A percentile compares a stretch with the other conserved stretches of the same genome.
Evolutionary conservation across 2,797 vertebrate genomes (phyloP).

Genomic region (Malurus splendens): DNA sequence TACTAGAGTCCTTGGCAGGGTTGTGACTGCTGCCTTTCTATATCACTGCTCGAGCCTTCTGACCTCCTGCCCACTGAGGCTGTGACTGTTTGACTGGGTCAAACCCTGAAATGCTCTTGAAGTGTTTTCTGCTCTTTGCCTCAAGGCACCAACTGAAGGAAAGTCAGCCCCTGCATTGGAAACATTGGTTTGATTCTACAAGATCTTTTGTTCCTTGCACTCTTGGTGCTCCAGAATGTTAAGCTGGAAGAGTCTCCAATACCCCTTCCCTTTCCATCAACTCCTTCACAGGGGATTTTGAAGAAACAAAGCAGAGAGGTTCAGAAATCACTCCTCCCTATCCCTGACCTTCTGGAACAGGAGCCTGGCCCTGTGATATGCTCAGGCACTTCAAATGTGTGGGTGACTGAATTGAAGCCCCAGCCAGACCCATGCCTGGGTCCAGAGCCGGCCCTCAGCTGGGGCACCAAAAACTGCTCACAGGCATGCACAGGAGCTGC

Average conservation of each 20-base stretch:
- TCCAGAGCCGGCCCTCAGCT: not conserved
- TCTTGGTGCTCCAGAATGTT: not conserved
- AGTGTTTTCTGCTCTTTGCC: not conserved
- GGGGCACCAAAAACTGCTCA: not conserved
- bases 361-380: not conserved
- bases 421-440: not conserved
- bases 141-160: not conserved
- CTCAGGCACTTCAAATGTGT: not conserved
- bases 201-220: not conserved
- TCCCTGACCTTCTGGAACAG: not conserved
- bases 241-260: not conserved
- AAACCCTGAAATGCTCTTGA: not conserved
- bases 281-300: not conserved
- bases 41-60: not conserved
- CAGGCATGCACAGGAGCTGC: accelerated
- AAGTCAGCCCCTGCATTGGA: not conserved
- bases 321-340: not conserved
- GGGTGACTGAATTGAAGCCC: not conserved
- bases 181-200: not conserved
- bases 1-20: not conserved
- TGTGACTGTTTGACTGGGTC: not conserved
- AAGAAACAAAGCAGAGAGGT: not conserved
- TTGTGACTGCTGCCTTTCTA: not conserved
- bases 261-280: not conserved
- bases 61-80: not conserved